Evolutionary conservation across 1,140 invertebrate species (phyloP).

Genomic region (Stenopsyche tienmushanensis): DNA sequence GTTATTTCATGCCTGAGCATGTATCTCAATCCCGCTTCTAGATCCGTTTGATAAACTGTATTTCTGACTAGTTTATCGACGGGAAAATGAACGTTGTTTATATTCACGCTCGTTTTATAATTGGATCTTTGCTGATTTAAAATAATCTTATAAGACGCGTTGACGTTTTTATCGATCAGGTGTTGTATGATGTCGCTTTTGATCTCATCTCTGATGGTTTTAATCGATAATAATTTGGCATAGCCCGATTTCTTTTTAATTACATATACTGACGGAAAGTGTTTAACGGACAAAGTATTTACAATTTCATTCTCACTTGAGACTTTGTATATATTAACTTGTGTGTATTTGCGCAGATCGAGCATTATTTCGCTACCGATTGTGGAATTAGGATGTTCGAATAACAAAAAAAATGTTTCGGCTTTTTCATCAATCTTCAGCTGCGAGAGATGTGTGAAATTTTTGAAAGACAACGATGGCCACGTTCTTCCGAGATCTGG

Average conservation of each 20-base stretch:
- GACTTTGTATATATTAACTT: slow-evolving; percentile 58
- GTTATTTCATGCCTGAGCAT: slow-evolving; percentile 80
- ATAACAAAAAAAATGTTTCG: slow-evolving; percentile 59
- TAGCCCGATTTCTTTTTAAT: slow-evolving; percentile 49
- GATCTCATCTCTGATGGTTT: slow-evolving; percentile 50
- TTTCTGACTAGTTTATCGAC: slow-evolving; percentile 37
- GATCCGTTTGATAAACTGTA: slow-evolving; percentile 76
- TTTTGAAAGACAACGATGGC: slow-evolving; percentile 63
- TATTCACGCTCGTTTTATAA: neutral
- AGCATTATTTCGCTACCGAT: slow-evolving; percentile 62
- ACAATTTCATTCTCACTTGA: slow-evolving; percentile 57
- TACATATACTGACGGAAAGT: slow-evolving; percentile 59
- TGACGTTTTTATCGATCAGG: slow-evolving; percentile 49
- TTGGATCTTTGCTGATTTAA: too few relatives aligned
- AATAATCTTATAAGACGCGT: neutral
- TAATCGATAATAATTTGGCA: slow-evolving; percentile 49
- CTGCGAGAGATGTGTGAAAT: slow-evolving; percentile 49
- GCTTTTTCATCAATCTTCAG: slow-evolving; percentile 50
- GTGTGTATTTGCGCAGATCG: slow-evolving; percentile 59
- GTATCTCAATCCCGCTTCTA: slow-evolving; percentile 81
- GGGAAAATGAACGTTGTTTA: neutral
- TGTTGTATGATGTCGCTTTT: slow-evolving; percentile 56
- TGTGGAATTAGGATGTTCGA: slow-evolving; percentile 60
- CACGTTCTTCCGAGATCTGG: slow-evolving; percentile 55
- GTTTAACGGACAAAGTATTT: slow-evolving; percentile 50